Base-by-base conservation (phyloP, 2,888 invertebrate genomes). In the Steinernema scapterisci region DNA sequence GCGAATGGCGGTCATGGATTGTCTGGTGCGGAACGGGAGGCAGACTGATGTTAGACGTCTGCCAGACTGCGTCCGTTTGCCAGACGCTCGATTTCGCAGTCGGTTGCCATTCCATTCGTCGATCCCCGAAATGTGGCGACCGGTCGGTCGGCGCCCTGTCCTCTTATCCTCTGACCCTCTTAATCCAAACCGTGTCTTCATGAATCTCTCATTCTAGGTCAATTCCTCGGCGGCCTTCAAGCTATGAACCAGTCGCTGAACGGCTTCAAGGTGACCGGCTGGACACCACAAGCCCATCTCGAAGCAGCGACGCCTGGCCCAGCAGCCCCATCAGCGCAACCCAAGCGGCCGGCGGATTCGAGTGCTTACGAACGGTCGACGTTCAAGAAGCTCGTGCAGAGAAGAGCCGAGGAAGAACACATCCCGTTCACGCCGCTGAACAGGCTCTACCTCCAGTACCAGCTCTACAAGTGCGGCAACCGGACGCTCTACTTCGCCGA, bases 341-440 rank as follows among this genome's bases (percentile, higher is more conserved):
- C 31, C 2, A 6, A 31, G 16, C 27, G 31, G 31, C 63, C 27
- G 38, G 25, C 6, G 6, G 63, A 13, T 63, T 31, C 63, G 16
- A 31, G 63, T 2, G 63, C 31, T 6, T 63, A 31, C 38, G 63
- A 63, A 19, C 63, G 63, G 9, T 25, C 25, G 31, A 63, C 63
- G 16, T 31, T 63, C 31, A 27, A 38, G 63, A 63, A 25, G 27
- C 19, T 63, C 9, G 7, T 63, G 16, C 31, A 63, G 38, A 25
- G 38, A 38, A 27, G 63, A 38, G 63, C 63, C 1, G 63, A 27
- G 16, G 63, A 27, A 25, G 63, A 27, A 16, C 27, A 63, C 5
- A 63, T 63, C 19, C 63, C 63, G 7, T 63, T 63, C 63, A 63
- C 63, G 11, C 63, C 63, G 3, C 27, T 38, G 31, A 38, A 63